Conservation (phyloP, 2,888 invertebrate genomes). For the Hirudinaria manillensis region DNA sequence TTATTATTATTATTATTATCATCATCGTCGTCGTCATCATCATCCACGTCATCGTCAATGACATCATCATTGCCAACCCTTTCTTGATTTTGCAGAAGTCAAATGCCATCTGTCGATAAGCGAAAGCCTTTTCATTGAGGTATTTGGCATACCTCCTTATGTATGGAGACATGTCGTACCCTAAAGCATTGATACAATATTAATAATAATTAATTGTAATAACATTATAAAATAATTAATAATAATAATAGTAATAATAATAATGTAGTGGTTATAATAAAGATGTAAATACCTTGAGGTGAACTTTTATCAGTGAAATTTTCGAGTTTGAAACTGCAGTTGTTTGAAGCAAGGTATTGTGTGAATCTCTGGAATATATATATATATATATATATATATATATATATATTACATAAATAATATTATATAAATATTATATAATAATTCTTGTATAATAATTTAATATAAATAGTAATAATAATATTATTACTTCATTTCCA, state of each 20-base stretch:
- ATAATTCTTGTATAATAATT: no score
- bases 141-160: conserved; percentile 97
- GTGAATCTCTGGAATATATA: conserved; percentile 76
- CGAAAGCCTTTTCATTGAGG: conserved; percentile 95
- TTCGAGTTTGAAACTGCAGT: conserved; percentile 95
- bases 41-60: conserved; percentile 23
- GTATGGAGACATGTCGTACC: conserved; percentile 99
- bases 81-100: conserved; percentile 99
- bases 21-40: conserved; percentile 27
- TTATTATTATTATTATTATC: conserved; percentile 14
- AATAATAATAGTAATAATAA: not conserved
- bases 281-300: conserved; percentile 74
- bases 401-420: no score
- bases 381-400: no score
- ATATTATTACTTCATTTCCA: conserved; percentile 81
- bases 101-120: conserved; percentile 95
- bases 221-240: not conserved
- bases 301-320: conserved; percentile 95
- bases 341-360: conserved; percentile 98
- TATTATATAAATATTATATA: no score
- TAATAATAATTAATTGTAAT: not conserved
- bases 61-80: conserved; percentile 65
- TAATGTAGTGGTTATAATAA: not conserved
- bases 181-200: conserved; percentile 58
- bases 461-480: no score